Conservation (phyloP, 2,113 vertebrate species). For the Periophthalmus modestus region DNA sequence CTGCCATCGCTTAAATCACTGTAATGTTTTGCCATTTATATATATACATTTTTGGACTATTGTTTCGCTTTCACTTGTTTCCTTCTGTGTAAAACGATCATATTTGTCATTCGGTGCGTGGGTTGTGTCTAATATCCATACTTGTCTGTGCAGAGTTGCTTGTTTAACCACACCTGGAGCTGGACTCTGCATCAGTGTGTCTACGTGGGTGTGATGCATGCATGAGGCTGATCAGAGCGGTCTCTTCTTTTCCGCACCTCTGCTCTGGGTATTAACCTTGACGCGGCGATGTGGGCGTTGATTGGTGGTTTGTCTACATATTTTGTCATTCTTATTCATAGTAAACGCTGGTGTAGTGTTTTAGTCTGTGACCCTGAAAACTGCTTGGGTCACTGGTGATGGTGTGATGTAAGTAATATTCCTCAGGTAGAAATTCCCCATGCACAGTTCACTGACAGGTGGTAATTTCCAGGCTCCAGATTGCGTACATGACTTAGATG, state of each 20-base stretch:
- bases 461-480: conserved; percentile 23
- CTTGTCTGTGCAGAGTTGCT: neutral
- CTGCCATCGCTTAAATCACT: too few relatives aligned
- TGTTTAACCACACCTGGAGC: neutral
- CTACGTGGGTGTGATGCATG: conserved; percentile 8
- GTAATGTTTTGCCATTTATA: too few relatives aligned
- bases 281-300: neutral
- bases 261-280: conserved; percentile 1
- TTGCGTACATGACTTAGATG: conserved; percentile 17
- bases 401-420: conserved; percentile 15
- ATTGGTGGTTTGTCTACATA: conserved; percentile 5
- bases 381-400: neutral
- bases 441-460: conserved; percentile 9
- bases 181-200: conserved; percentile 1
- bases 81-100: neutral
- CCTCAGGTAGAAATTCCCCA: conserved; percentile 1
- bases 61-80: neutral
- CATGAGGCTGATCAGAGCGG: neutral
- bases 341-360: conserved; percentile 1
- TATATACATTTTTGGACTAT: neutral
- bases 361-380: conserved; percentile 2
- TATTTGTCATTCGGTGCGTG: neutral
- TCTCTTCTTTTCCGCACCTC: neutral
- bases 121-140: neutral
- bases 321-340: conserved; percentile 9